phyloP scores from a whole-genome alignment of 2,113 vertebrate genomes.

The Chionodraco myersi region DNA sequence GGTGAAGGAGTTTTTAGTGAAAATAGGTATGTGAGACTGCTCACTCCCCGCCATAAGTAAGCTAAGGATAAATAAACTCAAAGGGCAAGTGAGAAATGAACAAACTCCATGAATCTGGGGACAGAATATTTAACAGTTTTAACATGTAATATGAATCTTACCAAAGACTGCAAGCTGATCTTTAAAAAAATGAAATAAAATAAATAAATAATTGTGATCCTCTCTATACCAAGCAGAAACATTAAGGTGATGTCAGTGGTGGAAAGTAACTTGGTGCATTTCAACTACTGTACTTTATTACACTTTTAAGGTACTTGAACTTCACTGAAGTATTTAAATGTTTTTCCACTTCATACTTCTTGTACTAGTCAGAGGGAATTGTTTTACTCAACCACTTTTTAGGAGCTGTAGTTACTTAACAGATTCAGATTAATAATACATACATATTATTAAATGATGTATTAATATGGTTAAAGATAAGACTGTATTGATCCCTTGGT shows the following conservation, averaged over 20 bases:
- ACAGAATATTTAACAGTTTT: not conserved
- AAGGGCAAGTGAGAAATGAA: slow-evolving; percentile 17
- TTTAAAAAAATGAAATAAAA: no score
- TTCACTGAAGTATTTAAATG: not conserved
- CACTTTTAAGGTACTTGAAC: not conserved
- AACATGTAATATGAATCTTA: not conserved
- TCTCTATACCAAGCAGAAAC: not conserved
- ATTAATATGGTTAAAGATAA: not conserved
- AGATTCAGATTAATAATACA: not conserved
- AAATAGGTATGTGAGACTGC: slow-evolving; percentile 34
- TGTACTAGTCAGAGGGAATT: not conserved
- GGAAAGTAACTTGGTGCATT: not conserved
- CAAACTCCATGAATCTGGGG: slow-evolving; percentile 9
- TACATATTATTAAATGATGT: not conserved
- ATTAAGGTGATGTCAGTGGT: not conserved
- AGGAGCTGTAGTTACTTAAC: not conserved
- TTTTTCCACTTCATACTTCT: not conserved
- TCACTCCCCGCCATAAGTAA: slow-evolving; percentile 7
- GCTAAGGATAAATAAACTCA: slow-evolving; percentile 34
- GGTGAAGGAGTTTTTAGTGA: slow-evolving; percentile 53
- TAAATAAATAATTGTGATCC: not conserved
- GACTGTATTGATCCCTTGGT: not conserved
- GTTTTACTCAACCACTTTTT: not conserved
- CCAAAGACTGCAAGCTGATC: not conserved
- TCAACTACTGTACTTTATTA: not conserved